Conservation (phyloP, 2,113 vertebrate species). For the Oenanthe melanoleuca region DNA sequence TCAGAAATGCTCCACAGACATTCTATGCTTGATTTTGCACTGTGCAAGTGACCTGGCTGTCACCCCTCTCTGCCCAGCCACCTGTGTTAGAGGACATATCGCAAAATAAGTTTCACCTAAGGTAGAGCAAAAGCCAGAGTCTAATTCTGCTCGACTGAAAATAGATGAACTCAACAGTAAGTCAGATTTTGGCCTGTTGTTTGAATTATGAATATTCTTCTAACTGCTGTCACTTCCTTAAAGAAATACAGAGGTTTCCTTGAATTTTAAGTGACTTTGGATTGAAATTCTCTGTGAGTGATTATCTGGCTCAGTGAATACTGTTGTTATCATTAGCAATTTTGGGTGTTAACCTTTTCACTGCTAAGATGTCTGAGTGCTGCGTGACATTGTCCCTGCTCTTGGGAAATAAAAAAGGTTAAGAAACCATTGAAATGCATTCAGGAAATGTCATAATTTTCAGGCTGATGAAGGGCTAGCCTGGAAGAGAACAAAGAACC, state of each 20-base stretch:
- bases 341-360: constrained; percentile 49
- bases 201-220: constrained; percentile 36
- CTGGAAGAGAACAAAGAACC: constrained; percentile 15
- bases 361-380: background rate
- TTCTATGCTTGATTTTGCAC: background rate
- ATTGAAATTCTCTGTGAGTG: constrained; percentile 35
- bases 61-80: background rate
- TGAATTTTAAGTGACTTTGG: constrained; percentile 53
- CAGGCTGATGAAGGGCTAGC: constrained; percentile 32
- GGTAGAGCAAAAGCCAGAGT: background rate
- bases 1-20: background rate
- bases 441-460: constrained; percentile 45
- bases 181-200: background rate
- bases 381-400: background rate
- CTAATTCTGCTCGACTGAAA: background rate
- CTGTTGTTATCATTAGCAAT: constrained; percentile 25
- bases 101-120: background rate
- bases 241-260: constrained; percentile 2
- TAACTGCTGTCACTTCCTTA: constrained; percentile 43
- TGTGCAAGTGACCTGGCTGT: background rate
- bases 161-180: background rate
- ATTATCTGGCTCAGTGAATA: constrained; percentile 46
- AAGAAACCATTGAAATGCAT: constrained; percentile 11
- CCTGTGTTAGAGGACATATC: background rate
- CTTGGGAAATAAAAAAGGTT: constrained; percentile 24